Conservation (phyloP, 2,888 invertebrate genomes). For the Halictus ligatus region DNA sequence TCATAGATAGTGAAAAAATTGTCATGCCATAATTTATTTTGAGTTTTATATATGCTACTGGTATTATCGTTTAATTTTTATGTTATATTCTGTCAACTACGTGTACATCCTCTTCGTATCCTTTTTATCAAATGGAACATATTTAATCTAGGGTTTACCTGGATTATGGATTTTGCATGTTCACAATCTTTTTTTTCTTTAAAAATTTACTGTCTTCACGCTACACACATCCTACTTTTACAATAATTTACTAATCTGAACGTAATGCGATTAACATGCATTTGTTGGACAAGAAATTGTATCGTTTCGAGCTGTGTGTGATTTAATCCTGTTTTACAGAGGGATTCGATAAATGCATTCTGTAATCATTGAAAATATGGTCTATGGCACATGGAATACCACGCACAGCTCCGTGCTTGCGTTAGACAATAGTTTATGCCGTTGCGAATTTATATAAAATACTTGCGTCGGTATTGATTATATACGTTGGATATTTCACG, state of each 20-base stretch:
- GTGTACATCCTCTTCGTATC: not conserved
- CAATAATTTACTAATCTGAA: slow-evolving; percentile 29
- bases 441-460: not conserved
- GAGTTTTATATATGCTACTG: not conserved
- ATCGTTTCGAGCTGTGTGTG: not conserved
- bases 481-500: not conserved
- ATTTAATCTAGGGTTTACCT: not conserved
- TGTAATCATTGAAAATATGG: slow-evolving; percentile 19
- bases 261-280: slow-evolving; percentile 25
- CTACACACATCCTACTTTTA: not conserved
- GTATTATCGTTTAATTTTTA: not conserved
- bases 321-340: slow-evolving; percentile 21
- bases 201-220: not conserved
- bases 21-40: not conserved
- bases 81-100: not conserved
- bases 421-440: not conserved
- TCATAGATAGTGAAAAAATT: no score
- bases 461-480: not conserved
- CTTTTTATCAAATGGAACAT: not conserved
- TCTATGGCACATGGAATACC: not conserved
- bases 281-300: slow-evolving; percentile 18
- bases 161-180: slow-evolving; percentile 8
- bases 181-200: not conserved
- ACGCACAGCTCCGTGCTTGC: not conserved
- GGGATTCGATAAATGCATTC: slow-evolving; percentile 8